Conservation (phyloP, 2,797 vertebrate species). For the Syngnathus acus region DNA sequence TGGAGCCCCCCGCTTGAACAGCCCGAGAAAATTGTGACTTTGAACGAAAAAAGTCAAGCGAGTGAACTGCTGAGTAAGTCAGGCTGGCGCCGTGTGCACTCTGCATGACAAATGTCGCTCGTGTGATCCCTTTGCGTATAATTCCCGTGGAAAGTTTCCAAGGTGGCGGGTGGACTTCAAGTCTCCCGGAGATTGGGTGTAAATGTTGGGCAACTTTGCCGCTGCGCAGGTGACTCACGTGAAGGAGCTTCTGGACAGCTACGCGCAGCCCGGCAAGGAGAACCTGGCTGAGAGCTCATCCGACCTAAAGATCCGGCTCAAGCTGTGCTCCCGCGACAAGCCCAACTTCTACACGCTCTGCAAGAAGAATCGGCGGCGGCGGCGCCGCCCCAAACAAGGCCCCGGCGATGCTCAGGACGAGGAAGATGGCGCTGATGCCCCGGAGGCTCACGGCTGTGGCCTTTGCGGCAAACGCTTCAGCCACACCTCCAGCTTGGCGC, state of each 20-base stretch:
- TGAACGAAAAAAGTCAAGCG: too few species aligned
- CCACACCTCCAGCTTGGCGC: conserved; percentile 54
- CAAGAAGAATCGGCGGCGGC: conserved; percentile 68
- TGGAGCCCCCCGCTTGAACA: too few species aligned
- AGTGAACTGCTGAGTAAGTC: too few species aligned
- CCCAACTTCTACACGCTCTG: conserved; percentile 74
- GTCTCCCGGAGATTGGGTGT: not conserved
- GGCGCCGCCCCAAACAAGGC: conserved; percentile 19
- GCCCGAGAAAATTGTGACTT: too few species aligned
- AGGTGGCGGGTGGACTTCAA: not conserved
- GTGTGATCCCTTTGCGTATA: too few species aligned
- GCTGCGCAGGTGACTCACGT: conserved; percentile 59
- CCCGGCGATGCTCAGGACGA: conserved; percentile 13
- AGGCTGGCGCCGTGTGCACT: too few species aligned
- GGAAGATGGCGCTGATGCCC: not conserved
- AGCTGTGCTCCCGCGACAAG: conserved; percentile 71
- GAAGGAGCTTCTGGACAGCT: conserved; percentile 67
- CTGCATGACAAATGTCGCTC: too few species aligned
- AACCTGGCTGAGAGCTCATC: conserved; percentile 61
- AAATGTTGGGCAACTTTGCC: not conserved
- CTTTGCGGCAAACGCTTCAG: conserved; percentile 60
- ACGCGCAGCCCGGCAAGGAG: conserved; percentile 61
- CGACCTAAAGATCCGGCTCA: conserved; percentile 75
- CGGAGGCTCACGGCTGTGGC: conserved; percentile 40
- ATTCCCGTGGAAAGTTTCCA: not conserved